A percentile compares a stretch with the other conserved stretches of the same genome.
Conservation (phyloP, 2,888 invertebrate species). For the Tuta absoluta region DNA sequence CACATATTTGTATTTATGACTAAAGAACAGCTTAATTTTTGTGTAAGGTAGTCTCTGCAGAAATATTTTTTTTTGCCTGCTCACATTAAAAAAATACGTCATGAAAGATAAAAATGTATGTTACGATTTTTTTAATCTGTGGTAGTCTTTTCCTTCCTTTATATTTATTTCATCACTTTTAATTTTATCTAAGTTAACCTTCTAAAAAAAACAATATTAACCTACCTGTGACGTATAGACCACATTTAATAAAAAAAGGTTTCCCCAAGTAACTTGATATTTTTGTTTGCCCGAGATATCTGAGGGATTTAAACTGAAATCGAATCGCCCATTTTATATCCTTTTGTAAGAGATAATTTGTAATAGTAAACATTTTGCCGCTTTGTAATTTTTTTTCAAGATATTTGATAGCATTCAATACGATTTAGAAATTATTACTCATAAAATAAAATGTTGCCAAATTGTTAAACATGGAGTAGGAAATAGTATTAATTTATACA, state of each 20-base stretch:
- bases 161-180: constrained; percentile 14
- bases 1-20: no score
- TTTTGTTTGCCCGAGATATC: constrained; percentile 55
- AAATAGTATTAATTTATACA: no score
- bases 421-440: background rate
- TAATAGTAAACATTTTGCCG: constrained; percentile 73
- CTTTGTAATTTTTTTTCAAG: constrained; percentile 55
- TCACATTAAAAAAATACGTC: no score
- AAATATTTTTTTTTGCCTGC: no score
- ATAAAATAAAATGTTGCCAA: background rate
- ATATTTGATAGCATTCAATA: background rate
- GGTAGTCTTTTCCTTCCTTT: background rate
- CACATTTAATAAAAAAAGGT: constrained; percentile 25
- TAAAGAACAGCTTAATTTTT: no score
- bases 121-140: no score
- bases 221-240: constrained; percentile 35
- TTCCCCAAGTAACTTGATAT: constrained; percentile 65
- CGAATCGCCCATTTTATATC: constrained; percentile 51
- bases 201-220: constrained; percentile 15
- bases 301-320: constrained; percentile 52
- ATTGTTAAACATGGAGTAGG: no score
- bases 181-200: constrained; percentile 6
- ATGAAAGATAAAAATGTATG: no score
- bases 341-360: constrained; percentile 70
- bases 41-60: no score